phyloP scores from a whole-genome alignment of 2,797 vertebrate species.

The Falco rusticolus region DNA sequence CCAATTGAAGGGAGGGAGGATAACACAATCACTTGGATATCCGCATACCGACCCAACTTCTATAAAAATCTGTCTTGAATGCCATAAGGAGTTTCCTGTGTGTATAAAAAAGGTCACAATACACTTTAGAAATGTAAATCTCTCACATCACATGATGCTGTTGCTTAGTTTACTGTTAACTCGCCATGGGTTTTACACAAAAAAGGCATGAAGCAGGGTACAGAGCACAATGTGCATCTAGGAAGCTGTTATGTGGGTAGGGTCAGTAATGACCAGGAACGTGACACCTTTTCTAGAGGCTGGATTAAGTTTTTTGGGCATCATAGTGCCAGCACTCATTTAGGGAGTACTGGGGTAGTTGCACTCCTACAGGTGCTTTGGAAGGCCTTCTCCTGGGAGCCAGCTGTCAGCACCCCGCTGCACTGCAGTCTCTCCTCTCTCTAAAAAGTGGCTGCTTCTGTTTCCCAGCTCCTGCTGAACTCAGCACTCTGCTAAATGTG shows the following conservation, averaged over 20 bases:
- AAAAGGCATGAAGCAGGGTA: rapidly evolving
- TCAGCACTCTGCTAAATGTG: not conserved
- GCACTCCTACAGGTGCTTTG: not conserved
- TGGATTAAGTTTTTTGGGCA: not conserved
- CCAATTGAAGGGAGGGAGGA: not conserved
- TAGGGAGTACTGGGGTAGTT: not conserved
- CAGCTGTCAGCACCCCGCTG: not conserved
- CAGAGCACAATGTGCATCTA: not conserved
- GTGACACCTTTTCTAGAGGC: not conserved
- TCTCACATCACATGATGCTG: not conserved
- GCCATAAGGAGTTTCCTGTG: not conserved
- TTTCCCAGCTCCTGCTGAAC: not conserved
- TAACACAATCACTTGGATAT: not conserved
- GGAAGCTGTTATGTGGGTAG: not conserved
- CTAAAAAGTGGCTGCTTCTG: not conserved
- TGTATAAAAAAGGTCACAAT: not conserved
- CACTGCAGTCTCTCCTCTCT: not conserved
- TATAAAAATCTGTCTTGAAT: not conserved
- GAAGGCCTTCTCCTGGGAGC: not conserved
- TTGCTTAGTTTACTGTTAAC: not conserved
- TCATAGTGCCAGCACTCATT: not conserved
- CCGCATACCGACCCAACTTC: not conserved
- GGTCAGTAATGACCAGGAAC: not conserved
- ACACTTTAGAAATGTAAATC: not conserved
- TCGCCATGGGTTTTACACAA: not conserved